phyloP scores from a whole-genome alignment of 1,140 invertebrate species.

The Pinna nobilis region DNA sequence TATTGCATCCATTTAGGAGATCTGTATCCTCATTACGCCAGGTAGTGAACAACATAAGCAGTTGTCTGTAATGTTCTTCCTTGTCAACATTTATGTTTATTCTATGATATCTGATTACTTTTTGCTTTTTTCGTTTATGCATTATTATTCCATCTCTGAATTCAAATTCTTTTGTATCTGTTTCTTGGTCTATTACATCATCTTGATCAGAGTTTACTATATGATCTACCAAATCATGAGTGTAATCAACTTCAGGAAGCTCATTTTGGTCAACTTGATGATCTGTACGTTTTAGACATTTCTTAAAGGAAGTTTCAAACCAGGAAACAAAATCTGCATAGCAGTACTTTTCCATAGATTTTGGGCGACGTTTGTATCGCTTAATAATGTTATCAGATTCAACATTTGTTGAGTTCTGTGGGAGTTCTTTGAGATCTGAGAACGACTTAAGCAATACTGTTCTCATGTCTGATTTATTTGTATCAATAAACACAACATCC shows the following conservation, averaged over 20 bases:
- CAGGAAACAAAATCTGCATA: slow-evolving; percentile 16
- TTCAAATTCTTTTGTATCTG: background rate
- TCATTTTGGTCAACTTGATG: slow-evolving; percentile 1
- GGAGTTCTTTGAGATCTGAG: background rate
- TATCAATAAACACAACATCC: slow-evolving; percentile 15
- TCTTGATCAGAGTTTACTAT: background rate
- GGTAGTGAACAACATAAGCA: background rate
- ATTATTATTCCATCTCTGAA: slow-evolving; percentile 28
- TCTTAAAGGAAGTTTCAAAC: slow-evolving; percentile 12
- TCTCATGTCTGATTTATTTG: slow-evolving; percentile 14
- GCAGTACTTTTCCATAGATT: background rate
- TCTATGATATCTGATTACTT: slow-evolving; percentile 18
- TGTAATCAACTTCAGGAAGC: slow-evolving; percentile 15
- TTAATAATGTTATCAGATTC: slow-evolving; percentile 8
- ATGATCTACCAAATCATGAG: slow-evolving; percentile 13
- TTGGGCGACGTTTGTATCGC: slow-evolving; percentile 7
- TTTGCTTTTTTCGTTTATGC: slow-evolving; percentile 17
- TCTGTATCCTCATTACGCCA: slow-evolving; percentile 7
- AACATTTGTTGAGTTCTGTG: slow-evolving; percentile 12
- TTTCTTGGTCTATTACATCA: background rate
- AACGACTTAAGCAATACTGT: background rate
- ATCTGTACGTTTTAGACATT: background rate
- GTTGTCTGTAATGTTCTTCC: slow-evolving; percentile 3
- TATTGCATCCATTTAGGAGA: background rate
- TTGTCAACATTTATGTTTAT: background rate